A percentile compares a stretch with the other conserved stretches of the same genome.
These are phyloP conservation scores for Fulmarus glacialis DNA, from an alignment of 2,113 vertebrate genomes.

Conservation along the genomic window DNA sequence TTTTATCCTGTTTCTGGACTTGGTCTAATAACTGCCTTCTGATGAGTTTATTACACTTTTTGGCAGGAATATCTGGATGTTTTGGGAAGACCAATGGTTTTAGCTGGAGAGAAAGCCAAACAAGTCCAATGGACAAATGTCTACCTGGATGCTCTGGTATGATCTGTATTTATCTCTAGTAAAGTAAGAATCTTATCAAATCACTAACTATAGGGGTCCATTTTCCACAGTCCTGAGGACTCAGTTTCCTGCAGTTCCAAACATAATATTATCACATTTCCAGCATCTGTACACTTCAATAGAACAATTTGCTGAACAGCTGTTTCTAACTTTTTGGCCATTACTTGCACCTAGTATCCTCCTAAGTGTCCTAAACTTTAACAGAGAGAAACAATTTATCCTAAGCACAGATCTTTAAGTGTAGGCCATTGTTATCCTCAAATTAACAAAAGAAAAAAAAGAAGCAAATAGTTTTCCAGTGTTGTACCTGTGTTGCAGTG, in stretches of 20 bases:
- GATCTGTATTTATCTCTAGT: constrained; percentile 27
- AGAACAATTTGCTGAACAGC: background rate
- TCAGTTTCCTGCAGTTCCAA: background rate
- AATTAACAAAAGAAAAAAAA: background rate
- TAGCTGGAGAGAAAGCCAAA: constrained; percentile 92
- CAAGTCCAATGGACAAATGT: constrained; percentile 99
- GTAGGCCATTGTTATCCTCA: background rate
- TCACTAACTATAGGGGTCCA: background rate
- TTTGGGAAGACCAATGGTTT: constrained; percentile 95
- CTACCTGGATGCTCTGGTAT: constrained; percentile 95
- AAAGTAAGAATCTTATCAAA: background rate
- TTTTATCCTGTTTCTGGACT: background rate
- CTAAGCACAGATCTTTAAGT: background rate
- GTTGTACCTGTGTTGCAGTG: background rate
- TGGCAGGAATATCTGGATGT: constrained; percentile 95
- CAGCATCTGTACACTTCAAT: background rate
- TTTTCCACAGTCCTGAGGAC: background rate
- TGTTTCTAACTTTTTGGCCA: background rate
- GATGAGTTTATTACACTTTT: background rate
- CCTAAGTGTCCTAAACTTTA: background rate
- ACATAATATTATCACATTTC: background rate
- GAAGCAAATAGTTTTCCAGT: background rate
- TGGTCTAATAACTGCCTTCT: background rate
- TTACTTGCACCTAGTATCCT: background rate
- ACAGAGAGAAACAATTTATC: background rate